Evolutionary conservation across 2,113 vertebrate genomes (phyloP).

Genomic region (Dolichallabes microphthalmus): DNA sequence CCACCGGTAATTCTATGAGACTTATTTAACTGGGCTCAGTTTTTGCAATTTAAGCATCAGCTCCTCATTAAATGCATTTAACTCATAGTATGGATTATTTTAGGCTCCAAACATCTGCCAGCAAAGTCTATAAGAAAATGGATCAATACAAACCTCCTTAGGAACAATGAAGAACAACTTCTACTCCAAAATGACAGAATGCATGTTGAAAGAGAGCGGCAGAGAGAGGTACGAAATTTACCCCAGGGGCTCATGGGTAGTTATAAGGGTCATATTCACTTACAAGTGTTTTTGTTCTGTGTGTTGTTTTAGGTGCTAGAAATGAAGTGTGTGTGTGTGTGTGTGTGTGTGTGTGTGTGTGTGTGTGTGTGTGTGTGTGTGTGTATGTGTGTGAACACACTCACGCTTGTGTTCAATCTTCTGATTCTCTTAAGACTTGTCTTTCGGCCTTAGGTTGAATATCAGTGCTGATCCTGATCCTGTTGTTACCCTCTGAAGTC

Average conservation of each 20-base stretch:
- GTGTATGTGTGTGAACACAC: conserved; percentile 7
- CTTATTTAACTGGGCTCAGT: background rate
- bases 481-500: conserved; percentile 49
- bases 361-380: conserved; percentile 12
- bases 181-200: background rate
- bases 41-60: background rate
- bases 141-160: background rate
- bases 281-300: too few species aligned
- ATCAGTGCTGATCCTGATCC: conserved; percentile 42
- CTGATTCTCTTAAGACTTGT: conserved; percentile 30
- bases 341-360: background rate
- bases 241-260: background rate
- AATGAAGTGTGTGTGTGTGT: background rate
- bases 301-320: background rate
- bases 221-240: background rate
- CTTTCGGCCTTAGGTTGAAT: conserved; percentile 50
- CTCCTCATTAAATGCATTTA: background rate
- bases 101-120: background rate
- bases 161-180: background rate
- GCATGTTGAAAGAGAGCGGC: background rate
- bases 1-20: background rate
- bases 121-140: background rate
- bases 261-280: background rate
- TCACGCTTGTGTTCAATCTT: background rate
- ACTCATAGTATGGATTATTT: background rate